Evolutionary conservation across 2,888 invertebrate genomes (phyloP), one percentile per base, ranked within the genome.

Genomic region (Hyposoter didymator): DNA sequence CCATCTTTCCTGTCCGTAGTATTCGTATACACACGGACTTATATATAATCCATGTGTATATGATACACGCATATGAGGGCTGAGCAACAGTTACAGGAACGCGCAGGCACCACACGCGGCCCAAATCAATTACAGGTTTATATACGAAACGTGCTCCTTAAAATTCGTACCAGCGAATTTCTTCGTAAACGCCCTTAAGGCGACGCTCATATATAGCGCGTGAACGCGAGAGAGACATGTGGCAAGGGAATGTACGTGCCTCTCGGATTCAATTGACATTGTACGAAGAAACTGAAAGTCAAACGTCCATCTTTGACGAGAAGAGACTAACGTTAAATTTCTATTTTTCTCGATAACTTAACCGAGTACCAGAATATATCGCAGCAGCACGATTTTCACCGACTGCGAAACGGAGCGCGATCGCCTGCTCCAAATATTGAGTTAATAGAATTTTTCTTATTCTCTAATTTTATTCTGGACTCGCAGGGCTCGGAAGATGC

Each of bases 1-100:
- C 78, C 78, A 78, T 78, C 78, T 69, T 69, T 78, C 45, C 78
- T 45, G 69, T 59, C 78, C 69, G 28, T 78, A 69, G 28, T 69
- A 64, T 39, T 39, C 62, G 22, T 59, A 74, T 28, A 69, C 59
- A 59, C 73, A 74, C 32, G 14, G 47, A 45, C 39, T 4, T 19
- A 17, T 19, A 17, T 19, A n/a, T 17, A 74, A 43, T 19, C 19
- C 12, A 59, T 39, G 45, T 43, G 17, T 43, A 59, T 74, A 59
- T 74, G 12, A 14, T 73, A 73, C 22, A 59, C 55, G 39, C 19
- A 35, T 39, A 55, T 39, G 52, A 12, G 32, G 1, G 35, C 52
- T n/a, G 35, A 72, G 35, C 6, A 52, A 72, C 52, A 72, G 52
- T 52, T 72, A 72, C 52, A 52, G 35, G 49, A n/a, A 70, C 70